Conservation (phyloP, 2,888 invertebrate species). For the Lamellibrachia columna region DNA sequence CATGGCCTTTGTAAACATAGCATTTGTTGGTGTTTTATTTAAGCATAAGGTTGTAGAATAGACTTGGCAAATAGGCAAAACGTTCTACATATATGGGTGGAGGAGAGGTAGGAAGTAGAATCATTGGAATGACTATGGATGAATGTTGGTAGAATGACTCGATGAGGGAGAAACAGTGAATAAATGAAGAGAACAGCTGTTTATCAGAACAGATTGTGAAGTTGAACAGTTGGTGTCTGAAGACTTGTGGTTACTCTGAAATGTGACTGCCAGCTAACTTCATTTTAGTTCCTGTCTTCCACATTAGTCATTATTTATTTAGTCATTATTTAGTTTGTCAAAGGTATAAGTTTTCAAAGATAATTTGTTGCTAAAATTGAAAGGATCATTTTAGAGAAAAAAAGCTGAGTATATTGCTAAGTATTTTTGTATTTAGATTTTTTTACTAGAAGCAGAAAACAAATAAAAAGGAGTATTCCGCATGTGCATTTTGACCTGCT, state of each 20-base stretch:
- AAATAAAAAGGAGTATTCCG: not conserved
- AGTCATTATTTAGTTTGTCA: not conserved
- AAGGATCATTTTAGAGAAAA: not conserved
- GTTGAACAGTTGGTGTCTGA: too few relatives aligned
- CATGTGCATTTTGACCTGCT: not conserved
- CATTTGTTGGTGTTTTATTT: not conserved
- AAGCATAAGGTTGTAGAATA: not conserved
- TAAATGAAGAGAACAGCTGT: too few relatives aligned
- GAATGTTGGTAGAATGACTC: too few relatives aligned
- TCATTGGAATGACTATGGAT: too few relatives aligned
- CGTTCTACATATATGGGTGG: not conserved
- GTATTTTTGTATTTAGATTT: not conserved
- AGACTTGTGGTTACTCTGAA: too few relatives aligned
- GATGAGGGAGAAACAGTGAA: too few relatives aligned
- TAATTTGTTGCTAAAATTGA: not conserved
- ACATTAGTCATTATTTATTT: not conserved
- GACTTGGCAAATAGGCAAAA: not conserved
- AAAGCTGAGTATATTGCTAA: not conserved
- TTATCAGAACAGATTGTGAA: too few relatives aligned
- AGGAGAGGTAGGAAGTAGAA: not conserved
- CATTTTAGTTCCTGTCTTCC: not conserved
- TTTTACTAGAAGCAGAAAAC: not conserved
- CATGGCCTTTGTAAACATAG: not conserved
- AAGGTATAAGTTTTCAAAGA: not conserved
- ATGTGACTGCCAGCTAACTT: too few relatives aligned